Evolutionary conservation across 2,888 invertebrate genomes (phyloP).

Genomic region (Hydrotaea diabolus): DNA sequence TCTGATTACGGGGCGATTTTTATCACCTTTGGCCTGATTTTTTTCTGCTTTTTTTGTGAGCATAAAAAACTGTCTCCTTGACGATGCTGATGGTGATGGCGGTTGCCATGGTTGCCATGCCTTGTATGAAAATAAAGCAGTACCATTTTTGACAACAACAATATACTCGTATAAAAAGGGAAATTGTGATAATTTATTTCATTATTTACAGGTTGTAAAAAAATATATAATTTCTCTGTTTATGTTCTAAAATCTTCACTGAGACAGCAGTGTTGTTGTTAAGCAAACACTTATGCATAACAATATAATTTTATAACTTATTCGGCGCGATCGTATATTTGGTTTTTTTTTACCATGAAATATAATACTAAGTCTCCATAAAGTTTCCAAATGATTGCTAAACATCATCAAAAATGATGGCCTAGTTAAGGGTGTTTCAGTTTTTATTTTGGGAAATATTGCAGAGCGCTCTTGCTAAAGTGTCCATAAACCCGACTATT

Average conservation of each 20-base stretch:
- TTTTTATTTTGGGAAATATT: constrained; percentile 7
- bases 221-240: constrained; percentile 33
- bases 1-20: constrained; percentile 59
- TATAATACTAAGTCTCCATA: neutral
- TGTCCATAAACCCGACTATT: too few relatives aligned
- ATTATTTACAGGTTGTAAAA: constrained; percentile 55
- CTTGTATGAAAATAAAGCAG: neutral
- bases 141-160: neutral
- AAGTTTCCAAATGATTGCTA: constrained; percentile 1
- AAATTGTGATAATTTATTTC: constrained; percentile 31
- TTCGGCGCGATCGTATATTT: neutral
- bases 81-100: neutral
- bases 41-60: constrained; percentile 21
- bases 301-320: neutral
- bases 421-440: neutral
- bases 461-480: neutral
- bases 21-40: constrained; percentile 57
- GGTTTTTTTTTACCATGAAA: neutral
- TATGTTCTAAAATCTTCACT: constrained; percentile 4
- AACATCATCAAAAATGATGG: constrained; percentile 1
- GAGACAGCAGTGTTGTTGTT: neutral
- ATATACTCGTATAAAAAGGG: neutral
- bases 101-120: neutral
- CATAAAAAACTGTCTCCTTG: neutral
- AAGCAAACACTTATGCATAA: neutral